Evolutionary conservation across 1,140 invertebrate genomes (phyloP), one percentile per base, ranked within the genome.

Genomic region (Heliconius nattereri): DNA sequence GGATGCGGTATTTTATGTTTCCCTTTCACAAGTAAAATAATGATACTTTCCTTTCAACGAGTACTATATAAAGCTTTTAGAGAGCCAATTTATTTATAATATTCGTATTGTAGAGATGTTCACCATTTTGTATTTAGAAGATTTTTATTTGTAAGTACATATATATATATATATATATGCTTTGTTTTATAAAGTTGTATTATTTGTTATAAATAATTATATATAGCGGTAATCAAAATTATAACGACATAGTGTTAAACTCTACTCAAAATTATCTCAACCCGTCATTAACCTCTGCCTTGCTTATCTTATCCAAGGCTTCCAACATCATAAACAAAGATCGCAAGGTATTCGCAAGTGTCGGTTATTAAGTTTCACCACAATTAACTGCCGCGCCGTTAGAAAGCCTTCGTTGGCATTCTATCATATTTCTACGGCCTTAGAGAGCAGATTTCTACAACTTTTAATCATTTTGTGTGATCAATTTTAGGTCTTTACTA

Each of bases 331-430:
- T 66, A 66, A 66, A 72, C 35, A 72, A 80, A 83, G 76, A 66
- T 78, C 71, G 57, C 54, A 57, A 57, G 76, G 40, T 57, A 52
- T 71, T 76, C 74, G 78, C 71, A 76, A 78, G 75, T 77, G 80
- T 71, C 73, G 45, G 75, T 85, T 85, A 85, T 86, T 85, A 86
- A 86, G 81, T 86, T 86, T 86, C 85, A 83, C 85, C 72, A 86
- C 82, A 86, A 86, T 86, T 86, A 86, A 80, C 74, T 75, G 40
- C 71, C 81, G 78, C 71, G 66, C 57, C 78, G 76, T 80, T 82
- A 81, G 84, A 85, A 84, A 85, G 80, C 78, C 60, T 29, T 29
- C 60, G 60, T 16, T 66, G 60, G 60, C 19, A 40, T 40, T 76
- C 78, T 78, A 37, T 71, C 54, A 66, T 40, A 72, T 35, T 37